phyloP scores from a whole-genome alignment of 2,113 vertebrate genomes.

The Laticauda laticaudata region DNA sequence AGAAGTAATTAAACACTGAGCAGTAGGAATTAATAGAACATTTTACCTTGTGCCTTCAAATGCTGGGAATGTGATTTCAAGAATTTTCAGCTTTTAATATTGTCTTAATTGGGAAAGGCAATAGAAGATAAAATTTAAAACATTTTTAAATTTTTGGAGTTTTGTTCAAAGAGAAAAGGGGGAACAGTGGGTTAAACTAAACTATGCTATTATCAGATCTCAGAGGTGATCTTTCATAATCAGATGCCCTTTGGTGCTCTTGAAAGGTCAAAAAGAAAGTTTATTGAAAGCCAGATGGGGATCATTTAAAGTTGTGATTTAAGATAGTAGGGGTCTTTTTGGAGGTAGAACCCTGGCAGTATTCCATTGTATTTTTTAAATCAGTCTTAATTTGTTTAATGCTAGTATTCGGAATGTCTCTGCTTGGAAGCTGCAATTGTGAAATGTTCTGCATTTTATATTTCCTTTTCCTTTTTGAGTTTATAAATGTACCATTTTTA shows the following conservation, averaged over 20 bases:
- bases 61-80: not conserved
- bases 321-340: conserved; percentile 48
- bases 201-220: conserved; percentile 21
- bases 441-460: conserved; percentile 13
- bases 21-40: not conserved
- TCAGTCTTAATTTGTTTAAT: conserved; percentile 56
- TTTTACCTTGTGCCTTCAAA: not conserved
- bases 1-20: not conserved
- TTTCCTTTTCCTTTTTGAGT: not conserved
- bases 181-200: conserved; percentile 19
- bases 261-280: conserved; percentile 62
- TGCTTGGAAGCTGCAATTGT: conserved; percentile 32
- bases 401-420: conserved; percentile 38
- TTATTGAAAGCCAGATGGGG: conserved; percentile 52
- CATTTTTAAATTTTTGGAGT: conserved; percentile 1
- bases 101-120: conserved; percentile 16
- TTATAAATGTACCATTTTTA: not conserved
- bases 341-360: conserved; percentile 20
- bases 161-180: not conserved
- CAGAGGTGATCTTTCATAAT: conserved; percentile 37
- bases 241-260: conserved; percentile 42
- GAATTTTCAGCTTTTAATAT: not conserved
- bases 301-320: conserved; percentile 62
- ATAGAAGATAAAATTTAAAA: conserved; percentile 1
- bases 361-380: conserved; percentile 49